phyloP scores from a whole-genome alignment of 2,888 invertebrate genomes.

The Agrilus cyanescens region DNA sequence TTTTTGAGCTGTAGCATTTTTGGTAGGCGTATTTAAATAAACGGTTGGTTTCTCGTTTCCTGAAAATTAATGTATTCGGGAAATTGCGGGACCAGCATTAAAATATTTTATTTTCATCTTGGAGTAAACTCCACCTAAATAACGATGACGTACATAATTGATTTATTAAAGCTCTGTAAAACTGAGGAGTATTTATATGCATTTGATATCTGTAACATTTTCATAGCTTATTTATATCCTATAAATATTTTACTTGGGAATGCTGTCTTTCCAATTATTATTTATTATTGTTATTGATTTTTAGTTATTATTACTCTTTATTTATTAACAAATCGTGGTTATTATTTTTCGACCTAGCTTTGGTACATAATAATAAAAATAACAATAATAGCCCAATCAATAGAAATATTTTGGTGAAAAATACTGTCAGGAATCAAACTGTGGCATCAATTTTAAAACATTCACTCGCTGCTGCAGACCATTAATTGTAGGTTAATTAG shows the following conservation, averaged over 20 bases:
- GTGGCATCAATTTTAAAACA: too few relatives aligned
- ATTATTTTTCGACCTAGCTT: too few relatives aligned
- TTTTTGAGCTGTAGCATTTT: slow-evolving; percentile 21
- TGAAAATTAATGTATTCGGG: slow-evolving; percentile 10
- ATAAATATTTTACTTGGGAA: too few relatives aligned
- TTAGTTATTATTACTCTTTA: too few relatives aligned
- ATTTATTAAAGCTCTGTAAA: slow-evolving; percentile 3
- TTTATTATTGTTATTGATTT: too few relatives aligned
- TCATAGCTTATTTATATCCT: too few relatives aligned
- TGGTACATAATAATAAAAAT: background rate
- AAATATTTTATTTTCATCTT: slow-evolving; percentile 23
- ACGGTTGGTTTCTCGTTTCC: slow-evolving; percentile 10
- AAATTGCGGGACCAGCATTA: slow-evolving; percentile 17
- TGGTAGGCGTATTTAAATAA: slow-evolving; percentile 25
- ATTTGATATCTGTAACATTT: slow-evolving; percentile 22
- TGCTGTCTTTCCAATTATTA: too few relatives aligned
- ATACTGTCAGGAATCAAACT: too few relatives aligned
- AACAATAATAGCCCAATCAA: slow-evolving; percentile 1
- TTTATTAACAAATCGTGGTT: too few relatives aligned
- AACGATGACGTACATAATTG: slow-evolving; percentile 7
- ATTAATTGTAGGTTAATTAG: too few relatives aligned
- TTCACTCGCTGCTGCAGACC: too few relatives aligned
- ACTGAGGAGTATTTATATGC: slow-evolving; percentile 25
- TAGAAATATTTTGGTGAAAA: too few relatives aligned
- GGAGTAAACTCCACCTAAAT: slow-evolving; percentile 41